Percentiles rank a stretch among this genome's conserved stretches.
Conservation (phyloP, 2,797 vertebrate species). For the Clarias pachynema region DNA sequence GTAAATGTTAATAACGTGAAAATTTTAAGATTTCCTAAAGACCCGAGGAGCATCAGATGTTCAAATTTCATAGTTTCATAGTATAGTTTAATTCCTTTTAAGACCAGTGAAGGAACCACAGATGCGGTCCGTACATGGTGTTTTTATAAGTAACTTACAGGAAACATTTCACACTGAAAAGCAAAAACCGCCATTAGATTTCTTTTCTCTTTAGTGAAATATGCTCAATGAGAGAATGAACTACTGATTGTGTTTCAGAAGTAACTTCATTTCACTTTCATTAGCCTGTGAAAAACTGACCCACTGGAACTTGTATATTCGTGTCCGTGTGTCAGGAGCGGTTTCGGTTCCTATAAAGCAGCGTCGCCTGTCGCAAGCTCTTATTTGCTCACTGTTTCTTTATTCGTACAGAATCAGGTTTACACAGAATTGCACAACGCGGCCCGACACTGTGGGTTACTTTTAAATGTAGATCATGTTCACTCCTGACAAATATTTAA, state of each 20-base stretch:
- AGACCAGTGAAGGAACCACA: not conserved
- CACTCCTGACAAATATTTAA: not conserved
- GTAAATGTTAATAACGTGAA: too few relatives aligned
- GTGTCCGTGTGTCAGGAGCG: not conserved
- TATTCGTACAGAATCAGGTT: not conserved
- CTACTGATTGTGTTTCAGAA: not conserved
- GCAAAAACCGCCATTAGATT: not conserved
- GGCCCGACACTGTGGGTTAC: not conserved
- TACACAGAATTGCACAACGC: not conserved
- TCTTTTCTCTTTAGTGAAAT: not conserved
- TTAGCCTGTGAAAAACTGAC: not conserved
- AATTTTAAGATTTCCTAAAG: not conserved
- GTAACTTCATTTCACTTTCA: not conserved
- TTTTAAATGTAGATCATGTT: not conserved
- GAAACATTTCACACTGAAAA: slow-evolving; percentile 1
- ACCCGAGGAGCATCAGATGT: not conserved
- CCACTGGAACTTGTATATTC: not conserved
- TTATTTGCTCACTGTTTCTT: not conserved
- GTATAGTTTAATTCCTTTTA: not conserved
- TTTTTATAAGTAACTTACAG: not conserved
- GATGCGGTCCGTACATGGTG: not conserved
- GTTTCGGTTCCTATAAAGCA: not conserved
- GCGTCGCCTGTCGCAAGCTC: not conserved
- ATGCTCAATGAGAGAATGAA: not conserved
- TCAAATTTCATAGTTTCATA: not conserved